These are phyloP conservation scores for Spermophilus dauricus DNA, from an alignment of 2,113 vertebrate genomes.

Conservation along the genomic window DNA sequence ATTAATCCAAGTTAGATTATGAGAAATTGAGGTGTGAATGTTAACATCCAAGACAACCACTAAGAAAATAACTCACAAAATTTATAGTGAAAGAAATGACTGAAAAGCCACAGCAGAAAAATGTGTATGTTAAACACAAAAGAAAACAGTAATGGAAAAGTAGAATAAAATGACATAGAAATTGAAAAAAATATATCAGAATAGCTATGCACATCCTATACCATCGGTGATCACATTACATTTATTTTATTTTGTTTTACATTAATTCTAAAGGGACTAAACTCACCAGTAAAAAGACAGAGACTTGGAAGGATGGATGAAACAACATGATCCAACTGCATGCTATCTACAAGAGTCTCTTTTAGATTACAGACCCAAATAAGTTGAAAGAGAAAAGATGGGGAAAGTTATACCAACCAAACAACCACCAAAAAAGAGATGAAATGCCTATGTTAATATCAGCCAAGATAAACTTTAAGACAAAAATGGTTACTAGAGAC, in stretches of 20 bases:
- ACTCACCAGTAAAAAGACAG: not conserved
- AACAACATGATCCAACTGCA: not conserved
- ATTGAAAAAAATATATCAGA: not conserved
- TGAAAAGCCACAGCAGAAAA: not conserved
- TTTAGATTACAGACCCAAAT: not conserved
- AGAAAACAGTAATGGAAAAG: not conserved
- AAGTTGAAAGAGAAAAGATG: not conserved
- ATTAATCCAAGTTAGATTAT: conserved; percentile 2
- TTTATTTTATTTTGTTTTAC: not conserved
- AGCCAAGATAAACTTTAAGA: not conserved
- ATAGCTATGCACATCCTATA: not conserved
- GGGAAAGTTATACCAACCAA: not conserved
- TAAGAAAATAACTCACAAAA: conserved; percentile 28
- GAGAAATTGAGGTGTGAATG: not conserved
- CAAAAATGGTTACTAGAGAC: not conserved
- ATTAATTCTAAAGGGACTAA: not conserved
- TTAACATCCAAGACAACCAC: not conserved
- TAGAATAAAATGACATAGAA: not conserved
- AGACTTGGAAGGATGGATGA: not conserved
- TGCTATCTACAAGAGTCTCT: not conserved
- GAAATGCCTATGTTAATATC: not conserved
- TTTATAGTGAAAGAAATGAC: not conserved
- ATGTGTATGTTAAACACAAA: not conserved
- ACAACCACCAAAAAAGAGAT: not conserved
- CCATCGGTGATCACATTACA: not conserved